These are phyloP conservation scores for Brachionus rubens DNA, from an alignment of 1,140 invertebrate species.

Conservation along the genomic window DNA sequence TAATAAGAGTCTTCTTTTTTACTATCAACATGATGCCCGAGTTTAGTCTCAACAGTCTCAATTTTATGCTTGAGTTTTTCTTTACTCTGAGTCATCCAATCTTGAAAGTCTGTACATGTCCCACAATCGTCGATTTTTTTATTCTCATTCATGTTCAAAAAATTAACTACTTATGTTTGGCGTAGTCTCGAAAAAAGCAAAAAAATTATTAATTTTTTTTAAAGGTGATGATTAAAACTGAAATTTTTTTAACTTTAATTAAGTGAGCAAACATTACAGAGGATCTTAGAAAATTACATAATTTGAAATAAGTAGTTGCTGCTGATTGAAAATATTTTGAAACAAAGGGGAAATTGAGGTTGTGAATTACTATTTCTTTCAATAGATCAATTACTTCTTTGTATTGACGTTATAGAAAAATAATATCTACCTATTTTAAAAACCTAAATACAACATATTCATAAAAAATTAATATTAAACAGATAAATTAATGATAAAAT, in stretches of 20 bases:
- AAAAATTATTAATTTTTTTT: not conserved
- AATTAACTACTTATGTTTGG: not conserved
- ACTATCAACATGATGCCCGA: not conserved
- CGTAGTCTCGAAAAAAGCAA: not conserved
- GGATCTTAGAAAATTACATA: not conserved
- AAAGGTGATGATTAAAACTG: not conserved
- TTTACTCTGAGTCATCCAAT: conserved; percentile 31
- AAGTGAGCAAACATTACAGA: not conserved
- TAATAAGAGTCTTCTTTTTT: not conserved
- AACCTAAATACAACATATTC: too few species aligned
- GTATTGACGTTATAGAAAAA: too few species aligned
- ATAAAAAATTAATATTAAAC: not conserved
- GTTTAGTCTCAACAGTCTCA: not conserved
- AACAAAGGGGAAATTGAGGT: too few species aligned
- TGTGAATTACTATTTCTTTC: too few species aligned
- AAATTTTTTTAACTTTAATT: not conserved
- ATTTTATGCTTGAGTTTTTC: not conserved
- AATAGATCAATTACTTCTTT: too few species aligned
- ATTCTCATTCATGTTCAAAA: conserved; percentile 12
- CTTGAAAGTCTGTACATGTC: conserved; percentile 39
- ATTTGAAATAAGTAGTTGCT: too few species aligned
- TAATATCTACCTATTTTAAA: too few species aligned
- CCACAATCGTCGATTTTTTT: not conserved
- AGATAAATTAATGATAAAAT: conserved; percentile 21
- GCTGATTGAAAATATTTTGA: too few species aligned